Evolutionary conservation across 2,797 vertebrate species (phyloP), one percentile per base, ranked within the genome.

Genomic region (Anguilla megastoma): DNA sequence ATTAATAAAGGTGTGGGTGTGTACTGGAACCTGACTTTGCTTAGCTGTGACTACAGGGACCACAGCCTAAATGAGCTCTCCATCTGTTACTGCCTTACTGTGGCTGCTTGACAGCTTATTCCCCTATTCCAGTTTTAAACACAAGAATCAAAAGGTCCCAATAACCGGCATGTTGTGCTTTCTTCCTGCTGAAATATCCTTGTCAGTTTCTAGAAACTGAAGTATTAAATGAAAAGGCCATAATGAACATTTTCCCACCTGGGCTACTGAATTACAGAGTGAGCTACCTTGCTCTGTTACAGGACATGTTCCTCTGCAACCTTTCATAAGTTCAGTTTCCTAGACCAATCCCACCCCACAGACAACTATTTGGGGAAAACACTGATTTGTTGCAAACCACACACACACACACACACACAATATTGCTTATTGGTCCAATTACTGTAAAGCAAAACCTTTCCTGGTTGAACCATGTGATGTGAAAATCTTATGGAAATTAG

Each of bases 221-320:
- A 85, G 7, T 84, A 84, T 54, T 74, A 54, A 30, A 85, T 21
- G 18, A 56, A 63, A 85, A 63, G 45, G 24, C 16, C 48, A 48
- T 18, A 82, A 41, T 36, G 74, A 54, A 88, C 89, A 87, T 60
- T 86, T 91, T 90, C 71, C 86, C 87, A 84, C 76, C 58, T 87
- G n/a, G n/a, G 63, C 69, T 71, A 85, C 80, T 85, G 87, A 85
- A 88, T 92, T 89, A 88, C 89, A 89, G 85, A 90, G 84, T 91
- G 88, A 89, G n/a, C n/a, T 74, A 9, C 69, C 14, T 36, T 12
- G n/a, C n/a, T 74, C 33, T 24, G 63, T 21, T 66, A 21, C 24
- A 6, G 63, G 63, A 66, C 6, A n/a, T 66, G 16, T 21, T 21
- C 21, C 5, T 21, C 24, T 4, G 3, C 18, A 66, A 21, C 24